Conservation (phyloP, 2,888 invertebrate species). For the Odontomyia ornata region DNA sequence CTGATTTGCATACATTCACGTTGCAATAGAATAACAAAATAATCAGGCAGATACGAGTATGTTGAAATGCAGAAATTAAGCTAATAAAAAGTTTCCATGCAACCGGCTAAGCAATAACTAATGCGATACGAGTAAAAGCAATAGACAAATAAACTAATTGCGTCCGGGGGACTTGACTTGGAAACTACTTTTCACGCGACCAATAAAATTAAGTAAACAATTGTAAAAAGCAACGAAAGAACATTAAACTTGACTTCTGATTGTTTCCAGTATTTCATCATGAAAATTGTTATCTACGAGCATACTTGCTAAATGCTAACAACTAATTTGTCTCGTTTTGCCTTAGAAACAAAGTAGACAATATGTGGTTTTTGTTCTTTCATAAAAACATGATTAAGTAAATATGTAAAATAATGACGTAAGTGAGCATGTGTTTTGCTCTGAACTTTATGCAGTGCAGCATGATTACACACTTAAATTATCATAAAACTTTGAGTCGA, state of each 20-base stretch:
- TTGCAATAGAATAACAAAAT: too few species aligned
- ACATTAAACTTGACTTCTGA: constrained; percentile 24
- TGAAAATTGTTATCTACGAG: constrained; percentile 9
- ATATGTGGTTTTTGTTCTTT: not conserved
- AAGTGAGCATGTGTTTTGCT: too few species aligned
- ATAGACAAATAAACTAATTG: not conserved
- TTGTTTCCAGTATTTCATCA: not conserved
- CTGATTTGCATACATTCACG: too few species aligned
- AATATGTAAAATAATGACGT: too few species aligned
- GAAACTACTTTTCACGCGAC: constrained; percentile 2
- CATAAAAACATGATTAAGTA: too few species aligned
- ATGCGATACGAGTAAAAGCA: not conserved
- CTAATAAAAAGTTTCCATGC: not conserved
- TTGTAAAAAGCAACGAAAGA: not conserved
- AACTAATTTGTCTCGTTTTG: not conserved
- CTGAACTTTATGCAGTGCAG: not conserved
- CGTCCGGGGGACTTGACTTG: not conserved
- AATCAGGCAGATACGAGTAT: too few species aligned
- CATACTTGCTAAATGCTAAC: constrained; percentile 4
- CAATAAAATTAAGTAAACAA: constrained; percentile 13
- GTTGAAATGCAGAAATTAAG: too few species aligned
- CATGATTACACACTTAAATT: not conserved
- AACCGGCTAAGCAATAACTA: not conserved
- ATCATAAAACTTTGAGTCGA: too few species aligned
- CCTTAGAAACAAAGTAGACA: not conserved